A percentile compares a stretch with the other conserved stretches of the same genome.
Evolutionary conservation across 2,888 invertebrate species (phyloP).

Genomic region (Noctua janthe): DNA sequence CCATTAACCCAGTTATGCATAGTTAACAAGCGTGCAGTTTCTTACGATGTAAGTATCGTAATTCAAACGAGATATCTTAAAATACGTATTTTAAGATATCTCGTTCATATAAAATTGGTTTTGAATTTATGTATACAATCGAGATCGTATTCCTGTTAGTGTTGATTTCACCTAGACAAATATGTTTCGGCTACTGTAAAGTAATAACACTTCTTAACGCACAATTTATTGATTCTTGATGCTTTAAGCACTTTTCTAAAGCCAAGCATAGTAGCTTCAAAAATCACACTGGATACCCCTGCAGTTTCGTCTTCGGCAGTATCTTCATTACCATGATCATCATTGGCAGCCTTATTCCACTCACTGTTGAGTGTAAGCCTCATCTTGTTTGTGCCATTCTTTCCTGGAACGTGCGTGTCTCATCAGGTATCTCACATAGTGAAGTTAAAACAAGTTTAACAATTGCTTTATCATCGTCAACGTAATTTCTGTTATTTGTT

Average conservation of each 20-base stretch:
- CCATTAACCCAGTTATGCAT: conserved; percentile 83
- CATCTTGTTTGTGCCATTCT: background rate
- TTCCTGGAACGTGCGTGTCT: background rate
- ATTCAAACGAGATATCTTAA: conserved; percentile 34
- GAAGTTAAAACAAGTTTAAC: conserved; percentile 1
- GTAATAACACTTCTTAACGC: too few species aligned
- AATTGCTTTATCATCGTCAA: conserved; percentile 4
- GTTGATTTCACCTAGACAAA: background rate
- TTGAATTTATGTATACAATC: background rate
- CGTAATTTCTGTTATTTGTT: conserved; percentile 22
- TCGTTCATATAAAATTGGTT: background rate
- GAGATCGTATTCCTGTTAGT: background rate
- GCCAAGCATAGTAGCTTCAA: background rate
- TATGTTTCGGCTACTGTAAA: background rate
- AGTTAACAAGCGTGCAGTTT: conserved; percentile 72
- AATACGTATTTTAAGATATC: conserved; percentile 7
- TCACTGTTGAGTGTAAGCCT: background rate
- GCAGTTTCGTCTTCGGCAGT: background rate
- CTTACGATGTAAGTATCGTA: conserved; percentile 57
- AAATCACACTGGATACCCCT: background rate
- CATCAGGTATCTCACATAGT: background rate
- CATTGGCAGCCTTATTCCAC: background rate
- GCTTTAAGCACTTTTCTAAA: background rate
- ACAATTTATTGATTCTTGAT: background rate
- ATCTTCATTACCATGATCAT: background rate